Conservation (phyloP, 1,140 invertebrate species). For the Drepana arcuata region DNA sequence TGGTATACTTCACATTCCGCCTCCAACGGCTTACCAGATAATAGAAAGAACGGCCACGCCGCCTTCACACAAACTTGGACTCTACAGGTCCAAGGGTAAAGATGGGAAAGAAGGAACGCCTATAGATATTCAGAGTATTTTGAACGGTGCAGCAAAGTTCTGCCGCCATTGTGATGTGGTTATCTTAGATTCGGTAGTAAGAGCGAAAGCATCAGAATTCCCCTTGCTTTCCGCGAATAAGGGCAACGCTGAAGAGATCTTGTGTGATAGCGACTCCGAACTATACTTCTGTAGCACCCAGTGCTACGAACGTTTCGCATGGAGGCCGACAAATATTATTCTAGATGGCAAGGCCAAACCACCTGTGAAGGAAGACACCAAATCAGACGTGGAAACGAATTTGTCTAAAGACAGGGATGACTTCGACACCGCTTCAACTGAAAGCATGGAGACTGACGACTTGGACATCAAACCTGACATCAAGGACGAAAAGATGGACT, state of each 20-base stretch:
- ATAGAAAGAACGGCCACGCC: conserved; percentile 85
- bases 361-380: conserved; percentile 48
- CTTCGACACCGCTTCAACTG: conserved; percentile 58
- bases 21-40: conserved; percentile 88
- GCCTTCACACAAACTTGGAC: conserved; percentile 84
- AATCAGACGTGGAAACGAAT: conserved; percentile 57
- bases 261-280: conserved; percentile 75
- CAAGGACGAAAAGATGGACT: conserved; percentile 69
- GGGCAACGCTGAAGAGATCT: conserved; percentile 76
- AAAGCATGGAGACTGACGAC: conserved; percentile 69
- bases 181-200: conserved; percentile 85
- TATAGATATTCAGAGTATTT: conserved; percentile 90
- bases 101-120: conserved; percentile 88
- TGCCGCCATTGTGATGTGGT: conserved; percentile 94
- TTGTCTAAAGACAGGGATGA: conserved; percentile 60
- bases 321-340: conserved; percentile 69
- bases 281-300: conserved; percentile 87
- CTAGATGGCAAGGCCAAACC: conserved; percentile 59
- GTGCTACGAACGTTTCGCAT: conserved; percentile 84
- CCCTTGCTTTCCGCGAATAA: conserved; percentile 79
- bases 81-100: conserved; percentile 86
- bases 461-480: conserved; percentile 67
- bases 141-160: conserved; percentile 91
- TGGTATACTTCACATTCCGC: conserved; percentile 91
- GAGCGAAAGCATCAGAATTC: conserved; percentile 87